Percentiles rank a stretch among this genome's conserved stretches.
phyloP scores from a whole-genome alignment of 2,888 invertebrate genomes.

The Drosophila atripex region DNA sequence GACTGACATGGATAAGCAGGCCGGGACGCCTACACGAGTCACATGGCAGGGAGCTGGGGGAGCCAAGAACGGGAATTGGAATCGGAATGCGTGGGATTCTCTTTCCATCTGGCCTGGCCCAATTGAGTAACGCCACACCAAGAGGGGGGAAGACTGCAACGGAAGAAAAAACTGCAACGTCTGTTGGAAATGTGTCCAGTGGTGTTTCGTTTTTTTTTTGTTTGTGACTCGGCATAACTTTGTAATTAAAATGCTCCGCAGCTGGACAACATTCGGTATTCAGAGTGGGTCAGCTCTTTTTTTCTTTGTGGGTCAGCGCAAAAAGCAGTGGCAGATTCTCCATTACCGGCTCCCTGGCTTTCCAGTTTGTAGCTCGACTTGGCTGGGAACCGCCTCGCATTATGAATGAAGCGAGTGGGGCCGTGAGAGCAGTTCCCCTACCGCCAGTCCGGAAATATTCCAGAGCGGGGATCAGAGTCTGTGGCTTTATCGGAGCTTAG shows the following conservation, averaged over 20 bases:
- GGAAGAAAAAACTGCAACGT: slow-evolving; percentile 37
- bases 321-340: neutral
- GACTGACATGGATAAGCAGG: slow-evolving; percentile 25
- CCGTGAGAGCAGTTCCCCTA: neutral
- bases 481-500: slow-evolving; percentile 15
- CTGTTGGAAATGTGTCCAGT: slow-evolving; percentile 29
- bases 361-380: neutral
- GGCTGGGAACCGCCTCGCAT: neutral
- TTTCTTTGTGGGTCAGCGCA: slow-evolving; percentile 21
- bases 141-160: neutral
- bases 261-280: slow-evolving; percentile 32
- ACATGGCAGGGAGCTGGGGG: too few relatives aligned
- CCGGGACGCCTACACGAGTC: slow-evolving; percentile 37
- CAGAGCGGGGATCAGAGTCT: slow-evolving; percentile 7
- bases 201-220: slow-evolving; percentile 4
- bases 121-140: slow-evolving; percentile 41
- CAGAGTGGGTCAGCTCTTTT: slow-evolving; percentile 43
- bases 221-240: slow-evolving; percentile 33
- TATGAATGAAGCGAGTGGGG: slow-evolving; percentile 16
- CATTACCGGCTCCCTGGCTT: slow-evolving; percentile 3
- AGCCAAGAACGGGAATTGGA: slow-evolving; percentile 23
- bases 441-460: neutral
- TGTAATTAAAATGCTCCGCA: slow-evolving; percentile 47
- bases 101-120: slow-evolving; percentile 32
- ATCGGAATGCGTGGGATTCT: slow-evolving; percentile 44